Evolutionary conservation across 2,113 vertebrate species (phyloP), one percentile per base, ranked within the genome.

Genomic region (Ictalurus punctatus): DNA sequence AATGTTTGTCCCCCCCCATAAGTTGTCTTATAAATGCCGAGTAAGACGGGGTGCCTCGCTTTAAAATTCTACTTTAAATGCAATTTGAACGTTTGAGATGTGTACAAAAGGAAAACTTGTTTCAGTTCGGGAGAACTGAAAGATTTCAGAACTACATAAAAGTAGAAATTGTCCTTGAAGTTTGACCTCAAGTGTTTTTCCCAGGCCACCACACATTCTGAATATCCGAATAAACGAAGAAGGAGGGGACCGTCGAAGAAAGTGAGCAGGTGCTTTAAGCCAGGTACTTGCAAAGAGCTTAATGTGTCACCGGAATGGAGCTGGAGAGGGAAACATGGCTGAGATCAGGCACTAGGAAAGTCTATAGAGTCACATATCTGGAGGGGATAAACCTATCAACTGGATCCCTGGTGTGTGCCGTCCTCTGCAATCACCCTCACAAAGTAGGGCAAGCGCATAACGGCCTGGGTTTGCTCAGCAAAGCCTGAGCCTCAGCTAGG

Each of bases 401-500:
- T 93, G 95, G 94, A 94, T 95, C 93, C 94, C 94, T 94, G 94
- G 94, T 93, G 92, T 95, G 94, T 93, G 94, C 93, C 91, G 94
- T 96, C 95, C 94, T 93, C 94, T 93, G 95, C 94, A 94, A 90
- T 90, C 93, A 92, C 95, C 95, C 93, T 93, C 84, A 95, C 93
- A 95, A 95, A 94, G 92, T 93, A 93, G 94, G 95, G 94, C 94
- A 95, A 94, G 94, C 94, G 90, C 95, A 93, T 94, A 95, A 94
- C 94, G 94, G 94, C 93, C 95, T 94, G 95, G 94, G 94, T 95
- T 95, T 95, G 95, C 94, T 95, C 95, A 96, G 95, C 94, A 95
- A 95, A 95, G 94, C 93, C 95, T 94, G 95, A 94, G 95, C 96
- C 95, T 95, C 95, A 94, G 96, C 95, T 95, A 96, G 93, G 95